phyloP scores from a whole-genome alignment of 2,113 vertebrate genomes.

The Gasterosteus nipponicus region DNA sequence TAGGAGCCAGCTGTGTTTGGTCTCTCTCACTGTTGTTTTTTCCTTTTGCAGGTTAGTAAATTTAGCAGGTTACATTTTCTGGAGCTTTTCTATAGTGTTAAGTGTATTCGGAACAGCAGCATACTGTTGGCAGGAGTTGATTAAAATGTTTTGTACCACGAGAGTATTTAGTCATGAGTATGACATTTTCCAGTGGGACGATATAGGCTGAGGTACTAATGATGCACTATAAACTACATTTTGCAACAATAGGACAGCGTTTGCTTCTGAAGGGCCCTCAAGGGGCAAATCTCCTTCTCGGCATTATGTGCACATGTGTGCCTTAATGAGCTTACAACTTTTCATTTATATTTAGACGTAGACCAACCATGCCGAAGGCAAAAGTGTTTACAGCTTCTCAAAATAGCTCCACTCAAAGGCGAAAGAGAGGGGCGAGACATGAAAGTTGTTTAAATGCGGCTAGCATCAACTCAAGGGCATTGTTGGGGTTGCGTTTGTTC shows the following conservation, averaged over 20 bases:
- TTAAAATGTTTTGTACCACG: not conserved
- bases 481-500: not conserved
- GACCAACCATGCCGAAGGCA: not conserved
- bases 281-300: not conserved
- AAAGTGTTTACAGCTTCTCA: not conserved
- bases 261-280: not conserved
- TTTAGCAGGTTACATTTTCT: constrained; percentile 40
- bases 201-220: not conserved
- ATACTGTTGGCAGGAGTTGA: constrained; percentile 1
- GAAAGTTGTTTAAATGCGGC: not conserved
- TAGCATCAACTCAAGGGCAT: not conserved
- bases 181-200: not conserved
- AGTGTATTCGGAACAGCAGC: constrained; percentile 18
- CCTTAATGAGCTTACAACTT: not conserved
- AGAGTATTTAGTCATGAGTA: not conserved
- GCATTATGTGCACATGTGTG: not conserved
- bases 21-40: constrained; percentile 38
- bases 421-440: not conserved
- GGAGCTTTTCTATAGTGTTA: constrained; percentile 3
- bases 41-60: constrained; percentile 33
- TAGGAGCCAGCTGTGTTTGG: constrained; percentile 67
- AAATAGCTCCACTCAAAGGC: not conserved
- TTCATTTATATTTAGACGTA: not conserved
- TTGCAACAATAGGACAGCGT: not conserved
- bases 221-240: not conserved